phyloP scores from a whole-genome alignment of 1,140 invertebrate species.

The Drosophila ogumai region DNA sequence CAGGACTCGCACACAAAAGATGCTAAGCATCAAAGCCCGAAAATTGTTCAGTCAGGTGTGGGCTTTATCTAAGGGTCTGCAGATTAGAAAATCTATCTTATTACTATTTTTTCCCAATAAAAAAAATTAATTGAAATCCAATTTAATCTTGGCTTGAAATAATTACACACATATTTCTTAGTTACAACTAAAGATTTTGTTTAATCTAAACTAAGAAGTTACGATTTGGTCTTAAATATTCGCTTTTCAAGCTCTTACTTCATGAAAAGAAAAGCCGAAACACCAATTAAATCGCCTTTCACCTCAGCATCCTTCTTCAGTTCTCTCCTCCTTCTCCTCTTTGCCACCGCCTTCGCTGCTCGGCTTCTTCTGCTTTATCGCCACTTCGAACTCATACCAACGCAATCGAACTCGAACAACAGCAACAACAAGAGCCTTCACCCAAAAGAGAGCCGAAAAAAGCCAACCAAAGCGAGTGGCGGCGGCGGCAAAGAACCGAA shows the following conservation, averaged over 20 bases:
- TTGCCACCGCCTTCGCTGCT: slow-evolving; percentile 32
- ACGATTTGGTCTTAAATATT: neutral
- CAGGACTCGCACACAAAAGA: neutral
- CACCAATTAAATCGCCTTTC: slow-evolving; percentile 57
- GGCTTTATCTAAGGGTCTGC: neutral
- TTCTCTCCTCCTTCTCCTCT: neutral
- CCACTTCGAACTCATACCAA: slow-evolving; percentile 23
- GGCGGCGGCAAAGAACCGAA: slow-evolving; percentile 27
- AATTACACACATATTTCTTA: too few relatives aligned
- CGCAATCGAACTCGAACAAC: slow-evolving; percentile 16
- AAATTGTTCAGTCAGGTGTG: neutral
- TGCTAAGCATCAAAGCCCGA: neutral
- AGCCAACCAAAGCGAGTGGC: slow-evolving; percentile 28
- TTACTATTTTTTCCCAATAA: too few relatives aligned
- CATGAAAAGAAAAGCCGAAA: neutral
- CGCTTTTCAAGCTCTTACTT: neutral
- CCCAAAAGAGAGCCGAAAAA: slow-evolving; percentile 32
- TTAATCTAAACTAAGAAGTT: neutral
- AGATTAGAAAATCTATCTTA: too few relatives aligned
- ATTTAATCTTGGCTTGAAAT: too few relatives aligned
- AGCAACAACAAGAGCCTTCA: slow-evolving; percentile 31
- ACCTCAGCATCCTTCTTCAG: slow-evolving; percentile 26
- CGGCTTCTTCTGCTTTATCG: neutral
- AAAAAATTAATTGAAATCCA: too few relatives aligned
- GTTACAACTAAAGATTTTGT: too few relatives aligned